A percentile compares a stretch with the other conserved stretches of the same genome.
These are phyloP conservation scores for Pteropus alecto DNA, from an alignment of 2,113 vertebrate genomes.

Conservation along the genomic window DNA sequence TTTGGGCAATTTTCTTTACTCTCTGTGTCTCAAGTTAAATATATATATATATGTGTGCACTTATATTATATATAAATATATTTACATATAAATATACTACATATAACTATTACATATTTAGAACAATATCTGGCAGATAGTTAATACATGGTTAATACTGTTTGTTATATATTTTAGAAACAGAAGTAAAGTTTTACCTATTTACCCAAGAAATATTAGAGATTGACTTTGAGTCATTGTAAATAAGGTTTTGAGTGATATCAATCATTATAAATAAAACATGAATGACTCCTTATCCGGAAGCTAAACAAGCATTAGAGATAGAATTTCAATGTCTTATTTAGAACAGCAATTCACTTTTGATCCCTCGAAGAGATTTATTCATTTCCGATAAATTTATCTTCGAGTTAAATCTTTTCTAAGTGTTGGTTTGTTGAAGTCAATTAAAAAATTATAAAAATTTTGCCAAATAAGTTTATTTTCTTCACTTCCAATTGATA, in stretches of 20 bases:
- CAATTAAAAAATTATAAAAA: neutral
- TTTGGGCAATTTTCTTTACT: neutral
- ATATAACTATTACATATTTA: neutral
- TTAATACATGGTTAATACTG: neutral
- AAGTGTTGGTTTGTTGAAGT: neutral
- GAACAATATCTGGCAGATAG: neutral
- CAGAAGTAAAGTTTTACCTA: neutral
- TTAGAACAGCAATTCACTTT: neutral
- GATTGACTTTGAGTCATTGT: neutral
- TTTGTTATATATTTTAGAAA: neutral
- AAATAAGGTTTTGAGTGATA: neutral
- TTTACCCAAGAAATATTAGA: neutral
- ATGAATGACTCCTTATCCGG: neutral
- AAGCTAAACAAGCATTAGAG: neutral
- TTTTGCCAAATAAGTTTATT: neutral
- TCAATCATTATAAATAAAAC: neutral
- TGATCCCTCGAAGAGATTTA: neutral
- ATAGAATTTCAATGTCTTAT: neutral
- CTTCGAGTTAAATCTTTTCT: neutral
- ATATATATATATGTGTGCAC: neutral
- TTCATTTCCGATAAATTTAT: conserved; percentile 11
- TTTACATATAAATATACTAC: neutral
- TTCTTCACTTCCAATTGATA: neutral
- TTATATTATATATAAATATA: neutral
- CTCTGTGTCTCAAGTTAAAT: neutral